These are phyloP conservation scores for Holothuria scabra DNA, from an alignment of 53 echinoderm and acorn worm genomes.

Conservation along the genomic window DNA sequence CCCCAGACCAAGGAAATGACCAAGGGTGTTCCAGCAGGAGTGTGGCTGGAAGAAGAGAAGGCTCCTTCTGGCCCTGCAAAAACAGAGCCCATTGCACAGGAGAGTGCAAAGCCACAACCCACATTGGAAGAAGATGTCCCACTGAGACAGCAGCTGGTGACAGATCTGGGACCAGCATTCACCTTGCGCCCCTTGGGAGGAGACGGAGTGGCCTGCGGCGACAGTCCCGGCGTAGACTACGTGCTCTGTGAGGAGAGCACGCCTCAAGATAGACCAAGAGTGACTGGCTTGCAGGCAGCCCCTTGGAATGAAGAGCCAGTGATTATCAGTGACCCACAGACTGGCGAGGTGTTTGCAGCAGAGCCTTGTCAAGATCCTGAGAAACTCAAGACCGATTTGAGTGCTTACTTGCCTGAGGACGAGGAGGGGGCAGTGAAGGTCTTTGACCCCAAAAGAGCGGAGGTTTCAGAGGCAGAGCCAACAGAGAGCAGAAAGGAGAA, in stretches of 20 bases:
- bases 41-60: constrained; percentile 20
- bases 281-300: constrained; percentile 48
- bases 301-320: constrained; percentile 53
- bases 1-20: constrained; percentile 41
- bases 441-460: constrained; percentile 62
- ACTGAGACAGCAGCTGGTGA: constrained; percentile 62
- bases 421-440: constrained; percentile 66
- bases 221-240: constrained; percentile 56
- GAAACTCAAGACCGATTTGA: constrained; percentile 57
- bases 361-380: constrained; percentile 57
- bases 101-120: constrained; percentile 11
- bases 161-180: constrained; percentile 80
- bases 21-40: constrained; percentile 19
- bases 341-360: constrained; percentile 58
- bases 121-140: constrained; percentile 50
- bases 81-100: neutral
- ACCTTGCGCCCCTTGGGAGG: constrained; percentile 64
- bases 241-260: constrained; percentile 32
- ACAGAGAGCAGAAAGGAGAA: constrained; percentile 47
- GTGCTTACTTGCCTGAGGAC: constrained; percentile 59
- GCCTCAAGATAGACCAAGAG: constrained; percentile 28
- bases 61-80: neutral
- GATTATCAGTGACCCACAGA: constrained; percentile 48
- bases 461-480: constrained; percentile 27
- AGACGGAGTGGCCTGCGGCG: constrained; percentile 36